phyloP scores from a whole-genome alignment of 1,140 invertebrate species.

The Ceratina australensis region DNA sequence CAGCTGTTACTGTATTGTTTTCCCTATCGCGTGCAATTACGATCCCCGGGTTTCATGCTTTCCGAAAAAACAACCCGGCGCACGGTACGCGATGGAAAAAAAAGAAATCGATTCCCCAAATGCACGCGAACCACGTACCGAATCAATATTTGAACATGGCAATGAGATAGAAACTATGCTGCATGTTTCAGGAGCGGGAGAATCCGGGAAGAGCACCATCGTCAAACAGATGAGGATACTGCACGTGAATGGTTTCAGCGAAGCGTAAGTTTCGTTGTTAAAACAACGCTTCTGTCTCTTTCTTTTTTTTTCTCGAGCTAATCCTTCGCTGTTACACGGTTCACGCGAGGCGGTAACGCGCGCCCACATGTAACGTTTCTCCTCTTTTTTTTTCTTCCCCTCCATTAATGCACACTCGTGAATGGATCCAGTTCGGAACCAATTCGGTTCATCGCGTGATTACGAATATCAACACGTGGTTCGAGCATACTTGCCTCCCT shows the following conservation, averaged over 20 bases:
- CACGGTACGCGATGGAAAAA: not conserved
- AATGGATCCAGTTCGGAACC: slow-evolving; percentile 45
- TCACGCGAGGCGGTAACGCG: not conserved
- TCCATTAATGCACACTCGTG: not conserved
- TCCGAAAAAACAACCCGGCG: not conserved
- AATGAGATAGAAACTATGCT: not conserved
- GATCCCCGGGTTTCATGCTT: not conserved
- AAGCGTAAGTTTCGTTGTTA: slow-evolving; percentile 83
- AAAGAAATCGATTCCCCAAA: not conserved
- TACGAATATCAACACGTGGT: slow-evolving; percentile 37
- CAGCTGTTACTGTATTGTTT: slow-evolving; percentile 64
- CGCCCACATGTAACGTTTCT: not conserved
- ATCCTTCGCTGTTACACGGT: not conserved
- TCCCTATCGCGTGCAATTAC: slow-evolving; percentile 40
- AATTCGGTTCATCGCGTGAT: slow-evolving; percentile 20
- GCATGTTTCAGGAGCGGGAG: slow-evolving; percentile 88
- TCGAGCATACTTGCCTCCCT: not conserved
- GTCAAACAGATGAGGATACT: slow-evolving; percentile 99
- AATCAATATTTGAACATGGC: not conserved
- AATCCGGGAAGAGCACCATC: slow-evolving; percentile 99
- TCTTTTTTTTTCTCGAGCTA: not conserved
- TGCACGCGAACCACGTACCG: not conserved
- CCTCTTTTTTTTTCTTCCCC: slow-evolving; percentile 1
- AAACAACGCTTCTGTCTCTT: too few relatives aligned
- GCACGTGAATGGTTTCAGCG: slow-evolving; percentile 99